Percentiles rank a stretch among this genome's conserved stretches.
Evolutionary conservation across 2,113 vertebrate species (phyloP).

Genomic region (Sander lucioperca): DNA sequence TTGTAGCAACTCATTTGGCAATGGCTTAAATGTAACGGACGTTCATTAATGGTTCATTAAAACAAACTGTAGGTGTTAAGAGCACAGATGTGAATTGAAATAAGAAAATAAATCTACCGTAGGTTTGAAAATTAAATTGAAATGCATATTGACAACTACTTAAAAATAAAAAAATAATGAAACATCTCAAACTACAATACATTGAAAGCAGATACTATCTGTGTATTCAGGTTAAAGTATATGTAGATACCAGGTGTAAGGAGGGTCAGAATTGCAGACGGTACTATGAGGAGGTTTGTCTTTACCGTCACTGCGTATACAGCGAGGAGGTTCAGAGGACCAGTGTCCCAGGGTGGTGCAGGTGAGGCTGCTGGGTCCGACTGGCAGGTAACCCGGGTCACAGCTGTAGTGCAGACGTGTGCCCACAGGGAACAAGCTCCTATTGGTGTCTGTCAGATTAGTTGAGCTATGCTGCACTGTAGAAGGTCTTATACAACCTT

Average conservation of each 20-base stretch:
- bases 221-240: neutral
- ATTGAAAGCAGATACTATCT: neutral
- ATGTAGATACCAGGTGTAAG: neutral
- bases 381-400: conserved; percentile 79
- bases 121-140: neutral
- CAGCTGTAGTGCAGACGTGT: conserved; percentile 82
- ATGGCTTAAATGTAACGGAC: no score
- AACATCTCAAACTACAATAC: neutral
- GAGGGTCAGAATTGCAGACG: neutral
- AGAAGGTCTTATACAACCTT: conserved; percentile 78
- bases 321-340: conserved; percentile 81
- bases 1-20: no score
- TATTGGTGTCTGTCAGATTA: conserved; percentile 81
- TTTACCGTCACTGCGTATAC: conserved; percentile 81
- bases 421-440: conserved; percentile 76
- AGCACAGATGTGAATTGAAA: neutral
- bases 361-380: conserved; percentile 69
- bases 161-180: neutral
- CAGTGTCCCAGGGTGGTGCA: conserved; percentile 78
- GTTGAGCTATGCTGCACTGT: conserved; percentile 71
- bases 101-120: neutral
- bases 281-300: neutral
- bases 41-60: no score
- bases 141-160: neutral
- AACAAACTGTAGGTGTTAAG: neutral